Conservation (phyloP, 2,888 invertebrate species). For the Dasypogon diadema region DNA sequence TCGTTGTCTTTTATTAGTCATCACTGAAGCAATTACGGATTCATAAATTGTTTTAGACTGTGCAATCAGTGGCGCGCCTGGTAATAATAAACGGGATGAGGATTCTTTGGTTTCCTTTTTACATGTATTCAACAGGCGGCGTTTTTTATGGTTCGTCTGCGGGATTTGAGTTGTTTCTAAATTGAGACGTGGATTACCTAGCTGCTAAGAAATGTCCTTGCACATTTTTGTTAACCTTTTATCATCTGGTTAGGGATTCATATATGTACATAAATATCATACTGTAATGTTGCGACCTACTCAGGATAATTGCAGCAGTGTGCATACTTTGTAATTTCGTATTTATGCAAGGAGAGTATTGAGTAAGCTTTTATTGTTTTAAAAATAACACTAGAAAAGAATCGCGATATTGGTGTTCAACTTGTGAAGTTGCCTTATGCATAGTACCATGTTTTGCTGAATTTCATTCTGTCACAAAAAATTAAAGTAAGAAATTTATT, state of each 20-base stretch:
- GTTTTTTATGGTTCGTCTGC: slow-evolving; percentile 5
- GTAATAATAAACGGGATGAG: slow-evolving; percentile 23
- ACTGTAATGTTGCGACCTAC: slow-evolving; percentile 30
- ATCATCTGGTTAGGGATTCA: slow-evolving; percentile 44
- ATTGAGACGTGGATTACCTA: slow-evolving; percentile 31
- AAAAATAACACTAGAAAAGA: too few species aligned
- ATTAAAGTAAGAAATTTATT: too few species aligned
- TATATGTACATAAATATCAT: slow-evolving; percentile 38
- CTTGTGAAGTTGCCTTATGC: too few species aligned
- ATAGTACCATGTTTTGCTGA: too few species aligned
- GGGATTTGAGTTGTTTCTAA: slow-evolving; percentile 5
- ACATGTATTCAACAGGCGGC: slow-evolving; percentile 29
- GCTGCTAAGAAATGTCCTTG: slow-evolving; percentile 36
- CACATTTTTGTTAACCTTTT: slow-evolving; percentile 45
- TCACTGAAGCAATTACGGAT: slow-evolving; percentile 27
- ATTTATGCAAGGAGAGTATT: slow-evolving; percentile 33
- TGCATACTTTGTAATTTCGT: slow-evolving; percentile 26
- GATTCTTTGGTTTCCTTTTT: slow-evolving; percentile 31
- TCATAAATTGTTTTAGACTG: slow-evolving; percentile 27
- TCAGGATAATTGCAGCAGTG: slow-evolving; percentile 26
- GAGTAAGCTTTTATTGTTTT: too few species aligned
- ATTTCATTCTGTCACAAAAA: too few species aligned
- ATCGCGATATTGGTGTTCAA: too few species aligned
- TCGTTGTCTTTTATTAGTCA: slow-evolving; percentile 30
- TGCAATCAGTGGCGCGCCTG: slow-evolving; percentile 31